Conservation (phyloP, 2,113 vertebrate species). For the Nycticebus coucang region DNA sequence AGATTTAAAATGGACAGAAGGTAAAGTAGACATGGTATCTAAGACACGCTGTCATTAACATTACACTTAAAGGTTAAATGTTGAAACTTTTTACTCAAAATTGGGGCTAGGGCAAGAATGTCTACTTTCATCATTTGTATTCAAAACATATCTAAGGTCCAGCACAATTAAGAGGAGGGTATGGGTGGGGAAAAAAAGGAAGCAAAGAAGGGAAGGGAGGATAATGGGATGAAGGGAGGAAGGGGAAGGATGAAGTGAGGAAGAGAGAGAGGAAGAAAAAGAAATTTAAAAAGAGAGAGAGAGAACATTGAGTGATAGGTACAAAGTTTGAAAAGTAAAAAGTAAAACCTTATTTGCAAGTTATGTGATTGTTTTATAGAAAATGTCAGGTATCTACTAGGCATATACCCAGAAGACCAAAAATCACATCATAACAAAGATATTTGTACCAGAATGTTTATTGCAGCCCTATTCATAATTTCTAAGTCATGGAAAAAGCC, state of each 20-base stretch:
- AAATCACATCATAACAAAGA: no score
- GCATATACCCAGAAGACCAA: no score
- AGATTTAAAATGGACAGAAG: neutral
- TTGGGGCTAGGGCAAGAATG: neutral
- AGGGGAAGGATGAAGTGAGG: rapidly evolving
- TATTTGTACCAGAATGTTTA: no score
- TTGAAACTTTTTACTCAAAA: neutral
- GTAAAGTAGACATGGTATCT: neutral
- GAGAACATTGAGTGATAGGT: no score
- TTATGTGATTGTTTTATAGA: neutral
- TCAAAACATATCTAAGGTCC: neutral
- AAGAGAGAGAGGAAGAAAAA: neutral
- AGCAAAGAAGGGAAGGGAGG: neutral
- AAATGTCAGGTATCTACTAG: neutral
- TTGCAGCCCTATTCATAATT: no score
- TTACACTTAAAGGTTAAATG: neutral
- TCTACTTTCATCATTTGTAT: neutral
- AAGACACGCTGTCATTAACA: neutral
- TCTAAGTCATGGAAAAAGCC: no score
- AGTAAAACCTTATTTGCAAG: neutral
- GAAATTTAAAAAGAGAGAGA: neutral
- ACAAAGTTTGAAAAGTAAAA: neutral
- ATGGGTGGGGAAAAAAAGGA: neutral
- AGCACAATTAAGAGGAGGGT: neutral
- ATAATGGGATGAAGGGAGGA: neutral